Evolutionary conservation across 1,140 invertebrate species (phyloP).

Genomic region (Euborellia annulipes): DNA sequence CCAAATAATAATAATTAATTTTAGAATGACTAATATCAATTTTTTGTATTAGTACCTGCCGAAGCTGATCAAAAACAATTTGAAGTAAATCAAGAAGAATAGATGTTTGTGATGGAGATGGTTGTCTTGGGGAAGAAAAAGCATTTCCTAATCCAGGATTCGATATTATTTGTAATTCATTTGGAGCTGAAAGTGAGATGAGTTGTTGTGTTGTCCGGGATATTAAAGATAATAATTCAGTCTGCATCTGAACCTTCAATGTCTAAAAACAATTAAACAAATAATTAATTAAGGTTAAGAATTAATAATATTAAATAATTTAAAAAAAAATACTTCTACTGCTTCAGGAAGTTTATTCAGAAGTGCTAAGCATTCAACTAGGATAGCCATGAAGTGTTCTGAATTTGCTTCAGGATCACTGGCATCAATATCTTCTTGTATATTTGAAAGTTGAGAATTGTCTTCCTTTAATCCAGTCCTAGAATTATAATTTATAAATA

Average conservation of each 20-base stretch:
- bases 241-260: constrained; percentile 65
- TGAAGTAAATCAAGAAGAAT: constrained; percentile 37
- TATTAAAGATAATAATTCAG: constrained; percentile 59
- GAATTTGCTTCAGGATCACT: constrained; percentile 50
- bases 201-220: constrained; percentile 56
- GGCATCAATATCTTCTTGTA: constrained; percentile 43
- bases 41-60: constrained; percentile 23
- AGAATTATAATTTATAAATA: too few species aligned
- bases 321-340: constrained; percentile 43
- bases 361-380: constrained; percentile 73
- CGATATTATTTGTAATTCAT: too few species aligned
- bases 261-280: constrained; percentile 32
- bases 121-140: constrained; percentile 56
- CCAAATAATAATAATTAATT: too few species aligned
- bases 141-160: constrained; percentile 51
- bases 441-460: constrained; percentile 15
- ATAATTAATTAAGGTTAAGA: not conserved
- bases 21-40: too few species aligned
- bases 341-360: constrained; percentile 71
- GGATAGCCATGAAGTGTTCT: constrained; percentile 57
- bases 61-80: constrained; percentile 57
- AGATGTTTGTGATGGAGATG: constrained; percentile 32
- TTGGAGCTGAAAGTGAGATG: constrained; percentile 23
- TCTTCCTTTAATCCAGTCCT: too few species aligned
- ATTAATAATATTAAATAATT: not conserved